Evolutionary conservation across 1,140 invertebrate genomes (phyloP).

Genomic region (Planococcus citri): DNA sequence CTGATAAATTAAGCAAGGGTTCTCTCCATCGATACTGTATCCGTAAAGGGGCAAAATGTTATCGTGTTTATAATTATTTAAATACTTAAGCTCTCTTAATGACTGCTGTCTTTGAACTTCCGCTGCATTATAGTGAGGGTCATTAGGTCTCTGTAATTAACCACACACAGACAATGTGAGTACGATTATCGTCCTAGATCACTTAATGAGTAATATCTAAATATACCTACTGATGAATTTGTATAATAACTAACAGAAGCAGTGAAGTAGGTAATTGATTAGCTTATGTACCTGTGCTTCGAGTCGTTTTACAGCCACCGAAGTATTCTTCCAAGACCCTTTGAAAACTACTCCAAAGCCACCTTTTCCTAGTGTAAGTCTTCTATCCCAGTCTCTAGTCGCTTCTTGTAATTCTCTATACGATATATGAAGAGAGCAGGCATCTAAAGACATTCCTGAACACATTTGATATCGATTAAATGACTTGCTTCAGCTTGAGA

Average conservation of each 20-base stretch:
- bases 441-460: slow-evolving; percentile 35
- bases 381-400: slow-evolving; percentile 61
- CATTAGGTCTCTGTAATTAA: slow-evolving; percentile 29
- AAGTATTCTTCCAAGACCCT: slow-evolving; percentile 76
- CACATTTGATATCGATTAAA: neutral
- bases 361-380: slow-evolving; percentile 68
- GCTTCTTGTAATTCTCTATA: slow-evolving; percentile 64
- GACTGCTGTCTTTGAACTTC: slow-evolving; percentile 54
- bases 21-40: slow-evolving; percentile 53
- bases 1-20: slow-evolving; percentile 85
- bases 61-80: slow-evolving; percentile 76
- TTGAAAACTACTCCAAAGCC: slow-evolving; percentile 86
- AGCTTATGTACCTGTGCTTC: slow-evolving; percentile 36
- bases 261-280: neutral
- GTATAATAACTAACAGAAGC: neutral
- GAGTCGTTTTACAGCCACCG: slow-evolving; percentile 82
- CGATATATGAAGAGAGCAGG: slow-evolving; percentile 46
- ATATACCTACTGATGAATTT: neutral
- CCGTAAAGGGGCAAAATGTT: slow-evolving; percentile 89
- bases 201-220: neutral
- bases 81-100: slow-evolving; percentile 60
- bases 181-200: no score
- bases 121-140: slow-evolving; percentile 38
- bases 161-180: slow-evolving; percentile 20
- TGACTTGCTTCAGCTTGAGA: no score